A percentile compares a stretch with the other conserved stretches of the same genome.
Evolutionary conservation across 2,888 invertebrate genomes (phyloP).

Genomic region (Chaetogeoica ovagalla): DNA sequence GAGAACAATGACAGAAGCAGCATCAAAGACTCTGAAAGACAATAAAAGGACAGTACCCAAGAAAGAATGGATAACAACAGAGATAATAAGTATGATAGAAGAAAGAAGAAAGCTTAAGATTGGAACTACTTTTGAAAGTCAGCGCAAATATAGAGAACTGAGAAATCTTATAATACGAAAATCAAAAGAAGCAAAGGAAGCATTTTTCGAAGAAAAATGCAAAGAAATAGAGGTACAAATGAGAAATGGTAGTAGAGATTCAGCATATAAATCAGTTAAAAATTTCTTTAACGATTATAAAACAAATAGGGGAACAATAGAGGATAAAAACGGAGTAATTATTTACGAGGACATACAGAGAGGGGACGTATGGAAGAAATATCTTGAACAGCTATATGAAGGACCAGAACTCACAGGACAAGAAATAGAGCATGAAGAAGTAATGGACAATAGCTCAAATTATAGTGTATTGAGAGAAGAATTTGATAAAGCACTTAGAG

Average conservation of each 20-base stretch:
- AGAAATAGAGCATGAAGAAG: conserved; percentile 28
- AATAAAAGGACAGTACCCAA: conserved; percentile 28
- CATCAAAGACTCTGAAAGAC: conserved; percentile 35
- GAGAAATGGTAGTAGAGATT: conserved; percentile 8
- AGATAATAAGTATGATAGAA: conserved; percentile 32
- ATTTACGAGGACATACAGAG: too few species aligned
- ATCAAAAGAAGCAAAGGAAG: conserved; percentile 47
- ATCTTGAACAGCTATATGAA: conserved; percentile 30
- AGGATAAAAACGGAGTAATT: too few species aligned
- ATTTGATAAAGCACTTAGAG: too few species aligned
- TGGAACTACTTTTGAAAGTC: conserved; percentile 19
- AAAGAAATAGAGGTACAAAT: conserved; percentile 10
- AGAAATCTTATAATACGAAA: conserved; percentile 47
- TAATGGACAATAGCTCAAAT: conserved; percentile 10
- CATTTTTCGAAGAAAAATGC: conserved; percentile 42
- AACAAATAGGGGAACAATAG: conserved; percentile 5
- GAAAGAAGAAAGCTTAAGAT: conserved; percentile 37
- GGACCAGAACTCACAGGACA: too few species aligned
- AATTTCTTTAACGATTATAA: conserved; percentile 25
- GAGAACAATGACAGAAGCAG: conserved; percentile 33
- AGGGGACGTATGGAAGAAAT: conserved; percentile 18
- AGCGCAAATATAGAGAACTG: conserved; percentile 27
- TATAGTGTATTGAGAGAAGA: conserved; percentile 8
- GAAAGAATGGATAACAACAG: conserved; percentile 37
- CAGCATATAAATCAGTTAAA: conserved; percentile 19